Conservation (phyloP, 1,140 invertebrate species). For the Ylistrum balloti region DNA sequence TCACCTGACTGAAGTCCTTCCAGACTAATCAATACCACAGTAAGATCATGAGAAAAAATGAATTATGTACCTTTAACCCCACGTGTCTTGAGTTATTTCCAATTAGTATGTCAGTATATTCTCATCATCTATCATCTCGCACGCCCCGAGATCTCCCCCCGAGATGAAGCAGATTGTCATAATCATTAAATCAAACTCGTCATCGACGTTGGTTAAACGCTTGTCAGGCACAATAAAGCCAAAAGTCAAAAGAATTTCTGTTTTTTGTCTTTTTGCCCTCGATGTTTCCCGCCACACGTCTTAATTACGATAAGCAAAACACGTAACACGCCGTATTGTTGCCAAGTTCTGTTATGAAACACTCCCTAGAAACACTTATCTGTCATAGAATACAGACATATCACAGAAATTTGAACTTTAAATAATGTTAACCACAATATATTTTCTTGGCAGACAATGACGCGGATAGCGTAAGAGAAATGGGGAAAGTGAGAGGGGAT, state of each 20-base stretch:
- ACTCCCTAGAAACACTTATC: neutral
- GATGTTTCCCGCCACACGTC: constrained; percentile 14
- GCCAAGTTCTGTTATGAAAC: neutral
- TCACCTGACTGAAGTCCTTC: neutral
- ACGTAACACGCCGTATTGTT: constrained; percentile 24
- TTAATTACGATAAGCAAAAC: constrained; percentile 5
- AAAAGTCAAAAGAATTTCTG: constrained; percentile 14
- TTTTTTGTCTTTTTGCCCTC: constrained; percentile 32
- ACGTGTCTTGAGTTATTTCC: neutral
- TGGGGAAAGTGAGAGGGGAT: neutral
- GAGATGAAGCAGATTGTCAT: neutral
- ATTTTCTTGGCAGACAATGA: constrained; percentile 34
- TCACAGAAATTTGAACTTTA: constrained; percentile 25
- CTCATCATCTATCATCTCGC: neutral
- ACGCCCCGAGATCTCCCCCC: neutral
- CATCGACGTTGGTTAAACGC: neutral
- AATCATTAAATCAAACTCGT: neutral
- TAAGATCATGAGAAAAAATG: neutral
- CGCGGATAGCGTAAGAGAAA: neutral
- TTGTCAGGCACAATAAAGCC: neutral
- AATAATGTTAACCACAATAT: constrained; percentile 22
- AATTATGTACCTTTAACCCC: constrained; percentile 4
- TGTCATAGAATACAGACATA: neutral
- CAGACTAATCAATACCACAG: neutral
- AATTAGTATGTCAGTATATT: constrained; percentile 29